Evolutionary conservation across 1,140 invertebrate genomes (phyloP).

Genomic region (Carposina sasakii): DNA sequence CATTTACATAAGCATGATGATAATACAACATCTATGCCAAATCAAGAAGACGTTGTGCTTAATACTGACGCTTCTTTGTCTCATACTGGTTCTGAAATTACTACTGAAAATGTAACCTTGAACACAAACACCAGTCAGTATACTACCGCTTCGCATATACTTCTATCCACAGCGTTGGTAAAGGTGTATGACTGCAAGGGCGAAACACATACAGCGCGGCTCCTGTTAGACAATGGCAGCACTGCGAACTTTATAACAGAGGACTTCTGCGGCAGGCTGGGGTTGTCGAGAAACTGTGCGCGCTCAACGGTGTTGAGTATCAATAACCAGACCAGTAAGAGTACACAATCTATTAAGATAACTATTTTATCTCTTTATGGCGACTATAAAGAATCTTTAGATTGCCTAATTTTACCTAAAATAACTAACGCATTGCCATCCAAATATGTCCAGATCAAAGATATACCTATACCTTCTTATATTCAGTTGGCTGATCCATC

Average conservation of each 20-base stretch:
- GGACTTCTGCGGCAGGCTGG: slow-evolving; percentile 5
- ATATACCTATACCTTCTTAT: neutral
- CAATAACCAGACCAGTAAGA: neutral
- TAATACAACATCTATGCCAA: neutral
- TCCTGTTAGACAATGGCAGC: slow-evolving; percentile 9
- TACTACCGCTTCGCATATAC: slow-evolving; percentile 8
- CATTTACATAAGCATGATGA: slow-evolving; percentile 5
- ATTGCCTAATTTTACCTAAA: slow-evolving; percentile 4
- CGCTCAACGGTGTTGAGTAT: slow-evolving; percentile 8
- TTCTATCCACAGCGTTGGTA: slow-evolving; percentile 12
- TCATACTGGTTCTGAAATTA: neutral
- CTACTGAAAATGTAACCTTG: neutral
- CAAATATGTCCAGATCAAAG: neutral
- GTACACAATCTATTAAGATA: slow-evolving; percentile 8
- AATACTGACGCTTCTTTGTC: neutral
- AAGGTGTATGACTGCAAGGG: slow-evolving; percentile 4
- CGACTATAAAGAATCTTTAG: neutral
- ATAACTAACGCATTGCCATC: slow-evolving; percentile 2
- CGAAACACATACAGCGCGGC: neutral
- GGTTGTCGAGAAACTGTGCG: neutral
- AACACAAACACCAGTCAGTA: neutral
- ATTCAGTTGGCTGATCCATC: slow-evolving; percentile 6
- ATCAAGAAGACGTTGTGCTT: neutral
- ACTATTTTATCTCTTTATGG: slow-evolving; percentile 2
- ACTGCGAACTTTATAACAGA: slow-evolving; percentile 1